These are phyloP conservation scores for Lagopus leucura DNA, from an alignment of 2,113 vertebrate species.

Conservation along the genomic window DNA sequence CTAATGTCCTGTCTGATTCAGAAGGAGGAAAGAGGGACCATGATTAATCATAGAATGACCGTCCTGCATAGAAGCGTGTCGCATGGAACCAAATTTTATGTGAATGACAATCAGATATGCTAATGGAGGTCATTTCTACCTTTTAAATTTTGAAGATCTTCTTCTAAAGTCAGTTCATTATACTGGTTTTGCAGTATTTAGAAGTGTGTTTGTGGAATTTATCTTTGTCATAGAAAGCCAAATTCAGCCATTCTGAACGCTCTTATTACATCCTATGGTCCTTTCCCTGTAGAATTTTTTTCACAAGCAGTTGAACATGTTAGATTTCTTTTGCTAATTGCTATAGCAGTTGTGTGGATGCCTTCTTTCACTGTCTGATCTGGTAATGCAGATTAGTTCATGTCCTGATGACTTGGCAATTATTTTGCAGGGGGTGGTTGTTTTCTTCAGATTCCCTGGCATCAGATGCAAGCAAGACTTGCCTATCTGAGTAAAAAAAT, in stretches of 20 bases:
- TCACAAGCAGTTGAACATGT: not conserved
- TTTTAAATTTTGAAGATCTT: not conserved
- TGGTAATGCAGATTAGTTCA: not conserved
- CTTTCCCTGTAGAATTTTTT: not conserved
- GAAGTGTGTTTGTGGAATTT: not conserved
- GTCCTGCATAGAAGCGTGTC: fast-evolving
- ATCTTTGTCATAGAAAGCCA: not conserved
- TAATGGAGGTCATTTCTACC: not conserved
- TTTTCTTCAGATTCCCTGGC: not conserved
- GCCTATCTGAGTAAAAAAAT: not conserved
- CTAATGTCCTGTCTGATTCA: not conserved
- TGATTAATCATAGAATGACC: not conserved
- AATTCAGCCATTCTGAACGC: not conserved
- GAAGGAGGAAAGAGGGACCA: not conserved
- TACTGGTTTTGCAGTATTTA: not conserved
- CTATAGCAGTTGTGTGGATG: not conserved
- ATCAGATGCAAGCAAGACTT: not conserved
- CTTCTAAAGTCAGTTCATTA: not conserved
- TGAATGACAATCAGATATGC: not conserved
- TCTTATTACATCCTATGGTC: not conserved
- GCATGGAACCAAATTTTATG: not conserved
- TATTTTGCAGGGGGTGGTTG: not conserved
- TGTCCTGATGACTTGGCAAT: not conserved
- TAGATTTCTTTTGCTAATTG: not conserved
- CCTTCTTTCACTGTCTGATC: not conserved